These are phyloP conservation scores for Scomber japonicus DNA, from an alignment of 2,113 vertebrate species.

Conservation along the genomic window DNA sequence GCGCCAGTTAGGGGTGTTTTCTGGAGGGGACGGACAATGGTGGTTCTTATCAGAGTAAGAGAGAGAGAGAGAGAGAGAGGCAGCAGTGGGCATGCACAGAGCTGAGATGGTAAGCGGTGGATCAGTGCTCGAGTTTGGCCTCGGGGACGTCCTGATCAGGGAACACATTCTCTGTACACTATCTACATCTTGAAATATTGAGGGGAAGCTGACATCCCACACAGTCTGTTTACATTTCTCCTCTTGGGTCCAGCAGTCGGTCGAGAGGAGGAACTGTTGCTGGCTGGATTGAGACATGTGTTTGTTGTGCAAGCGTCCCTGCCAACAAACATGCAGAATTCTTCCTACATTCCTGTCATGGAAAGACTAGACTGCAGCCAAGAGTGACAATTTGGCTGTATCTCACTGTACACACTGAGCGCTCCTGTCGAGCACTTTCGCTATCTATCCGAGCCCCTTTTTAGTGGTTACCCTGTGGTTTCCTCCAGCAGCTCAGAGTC, in stretches of 20 bases:
- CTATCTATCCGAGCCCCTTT: constrained; percentile 52
- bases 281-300: constrained; percentile 39
- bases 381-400: constrained; percentile 63
- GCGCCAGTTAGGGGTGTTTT: constrained; percentile 36
- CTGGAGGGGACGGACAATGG: constrained; percentile 61
- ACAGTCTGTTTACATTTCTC: constrained; percentile 58
- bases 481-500: constrained; percentile 58
- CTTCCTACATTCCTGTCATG: constrained; percentile 59
- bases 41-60: constrained; percentile 64
- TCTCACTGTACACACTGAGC: constrained; percentile 43
- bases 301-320: constrained; percentile 47
- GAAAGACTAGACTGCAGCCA: constrained; percentile 38
- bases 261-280: constrained; percentile 41
- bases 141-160: constrained; percentile 36
- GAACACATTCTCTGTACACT: constrained; percentile 64
- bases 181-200: constrained; percentile 64
- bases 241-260: constrained; percentile 28
- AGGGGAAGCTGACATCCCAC: constrained; percentile 49
- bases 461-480: constrained; percentile 69
- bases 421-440: constrained; percentile 51
- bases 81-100: constrained; percentile 3
- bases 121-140: constrained; percentile 33
- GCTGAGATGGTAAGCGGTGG: not conserved
- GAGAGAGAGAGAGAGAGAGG: constrained; percentile 17
- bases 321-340: constrained; percentile 49